Base-by-base conservation (phyloP, 1,140 invertebrate species). In the Stratiolaelaps scimitus region DNA sequence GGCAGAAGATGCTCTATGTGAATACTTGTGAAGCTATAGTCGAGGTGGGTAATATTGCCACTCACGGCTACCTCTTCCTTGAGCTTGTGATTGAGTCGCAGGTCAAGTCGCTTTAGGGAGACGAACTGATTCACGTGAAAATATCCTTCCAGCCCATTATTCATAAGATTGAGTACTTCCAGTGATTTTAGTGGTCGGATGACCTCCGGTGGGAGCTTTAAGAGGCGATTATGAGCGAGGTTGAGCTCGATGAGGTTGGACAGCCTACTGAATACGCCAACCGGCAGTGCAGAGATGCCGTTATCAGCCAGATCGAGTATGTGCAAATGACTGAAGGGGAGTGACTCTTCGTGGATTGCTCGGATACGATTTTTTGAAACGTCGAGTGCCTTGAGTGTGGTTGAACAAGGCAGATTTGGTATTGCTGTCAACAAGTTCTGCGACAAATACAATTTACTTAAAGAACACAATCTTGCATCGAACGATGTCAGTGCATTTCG, bases 291-390 rank as follows among this genome's bases (percentile, higher is more conserved):
- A 15, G 34, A 34, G 13, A 60, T 15, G 26, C 26, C 23, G 53
- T 60, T 60, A 23, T 60, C 53, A 17, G 53, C 26, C 4, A 60
- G 15, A 26, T 60, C 23, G 2, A 60, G 53, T 1, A 34, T 26
- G 4, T 60, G 53, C 13, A 60, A 34, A 60, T 60, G 26, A n/a
- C 26, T 10, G 23, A 60, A 60, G 26, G 53, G 53, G 15, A 60
- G 26, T 26, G 53, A 60, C 6, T 26, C 53, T 4, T 15, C 15
- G 26, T 1, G 4, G 4, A 60, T 15, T 4, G 26, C 4, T 1
- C 53, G 26, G 23, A 60, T 60, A 19, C 53, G 26, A 23, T 60
- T 60, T 60, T 60, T 60, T 2, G 53, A 60, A 34, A 60, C 53
- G 53, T 60, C 53, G 10, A 60, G 53, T 29, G 26, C 23, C 10